Base-by-base conservation (phyloP, 2,888 invertebrate species). In the Poecilus cupreus region DNA sequence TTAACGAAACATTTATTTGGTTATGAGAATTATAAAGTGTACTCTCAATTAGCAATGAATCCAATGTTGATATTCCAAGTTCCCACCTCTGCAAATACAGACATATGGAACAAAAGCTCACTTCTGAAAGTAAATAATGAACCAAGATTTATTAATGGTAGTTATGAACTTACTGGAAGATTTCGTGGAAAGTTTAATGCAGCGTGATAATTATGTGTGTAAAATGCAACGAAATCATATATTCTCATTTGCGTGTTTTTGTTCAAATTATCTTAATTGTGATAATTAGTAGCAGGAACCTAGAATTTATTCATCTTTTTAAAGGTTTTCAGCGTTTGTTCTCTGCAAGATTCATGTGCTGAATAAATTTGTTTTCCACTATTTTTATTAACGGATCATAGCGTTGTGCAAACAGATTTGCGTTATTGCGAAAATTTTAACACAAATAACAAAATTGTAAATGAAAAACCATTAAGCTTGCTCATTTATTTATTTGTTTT, bases 211-310 rank as follows among this genome's bases (percentile, higher is more conserved):
- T 68, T 68, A 68, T 43, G 20, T 68, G 20, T 68, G 68, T 68
- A 39, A 60, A 68, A 39, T 68, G 68, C 68, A 68, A 43, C 37
- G 37, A 16, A 68, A 68, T 43, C 68, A 68, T 68, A 68, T 68
- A 68, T 68, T 68, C 68, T 68, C 68, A 68, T 68, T 68, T 68
- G 64, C 22, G 39, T 18, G 68, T 68, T 68, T 68, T 68, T 68
- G 68, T 18, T 8, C 18, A 68, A 68, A 68, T 68, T 68, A 68
- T 68, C 18, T 68, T 68, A 68, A 68, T 39, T 68, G 68, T 32
- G 11, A 60, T 60, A 60, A 60, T 60, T 60, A 60, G 60, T 18
- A 26, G 26, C 4, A 54, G 20, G 8, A 18, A 54, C 20, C 20
- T 20, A 26, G 13, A 11, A 60, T 26, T 22, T 60, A 26, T 60